phyloP scores from a whole-genome alignment of 2,888 invertebrate species.

The Heliconius hortense region DNA sequence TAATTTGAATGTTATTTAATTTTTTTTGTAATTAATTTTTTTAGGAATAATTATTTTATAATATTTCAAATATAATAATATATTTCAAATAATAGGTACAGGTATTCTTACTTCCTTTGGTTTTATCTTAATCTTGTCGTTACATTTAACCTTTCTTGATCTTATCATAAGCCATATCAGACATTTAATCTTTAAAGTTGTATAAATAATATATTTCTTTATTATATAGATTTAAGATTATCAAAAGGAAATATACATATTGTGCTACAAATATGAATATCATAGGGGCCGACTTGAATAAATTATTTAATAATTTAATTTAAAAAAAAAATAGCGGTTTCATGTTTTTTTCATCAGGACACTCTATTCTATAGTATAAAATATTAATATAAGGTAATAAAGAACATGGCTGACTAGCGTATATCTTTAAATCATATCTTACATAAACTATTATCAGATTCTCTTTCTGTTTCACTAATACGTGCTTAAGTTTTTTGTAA shows the following conservation, averaged over 20 bases:
- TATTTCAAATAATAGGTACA: background rate
- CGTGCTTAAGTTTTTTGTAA: too few relatives aligned
- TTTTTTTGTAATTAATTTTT: background rate
- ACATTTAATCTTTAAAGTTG: background rate
- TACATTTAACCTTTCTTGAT: conserved; percentile 10
- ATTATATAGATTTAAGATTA: background rate
- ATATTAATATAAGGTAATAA: too few relatives aligned
- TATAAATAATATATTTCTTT: background rate
- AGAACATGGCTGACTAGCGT: too few relatives aligned
- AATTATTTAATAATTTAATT: too few relatives aligned
- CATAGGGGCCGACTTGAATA: too few relatives aligned
- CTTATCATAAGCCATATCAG: conserved; percentile 3
- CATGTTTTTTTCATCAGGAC: too few relatives aligned
- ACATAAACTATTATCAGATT: too few relatives aligned
- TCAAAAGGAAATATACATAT: background rate
- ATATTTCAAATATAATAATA: background rate
- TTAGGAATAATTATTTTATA: background rate
- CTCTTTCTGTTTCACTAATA: too few relatives aligned
- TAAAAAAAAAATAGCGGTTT: too few relatives aligned
- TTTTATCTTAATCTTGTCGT: background rate
- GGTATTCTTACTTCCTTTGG: too few relatives aligned
- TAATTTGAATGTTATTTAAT: background rate
- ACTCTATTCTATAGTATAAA: too few relatives aligned
- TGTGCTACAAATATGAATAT: background rate
- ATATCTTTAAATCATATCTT: too few relatives aligned